A percentile compares a stretch with the other conserved stretches of the same genome.
Conservation (phyloP, 2,888 invertebrate species). For the Pristionchus arcanus region DNA sequence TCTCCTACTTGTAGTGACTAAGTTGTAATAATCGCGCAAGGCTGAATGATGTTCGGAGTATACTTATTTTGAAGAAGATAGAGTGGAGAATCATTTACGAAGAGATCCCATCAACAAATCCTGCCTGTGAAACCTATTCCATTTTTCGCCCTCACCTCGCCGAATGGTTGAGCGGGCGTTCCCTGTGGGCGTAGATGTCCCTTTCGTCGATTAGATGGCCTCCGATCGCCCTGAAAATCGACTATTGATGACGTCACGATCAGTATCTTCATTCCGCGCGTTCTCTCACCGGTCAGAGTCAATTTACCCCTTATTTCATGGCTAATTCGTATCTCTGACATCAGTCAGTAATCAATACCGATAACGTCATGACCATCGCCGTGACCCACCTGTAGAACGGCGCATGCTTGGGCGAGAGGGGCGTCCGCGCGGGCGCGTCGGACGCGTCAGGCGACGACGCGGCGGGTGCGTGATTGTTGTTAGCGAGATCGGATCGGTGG, state of each 20-base stretch:
- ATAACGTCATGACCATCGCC: neutral
- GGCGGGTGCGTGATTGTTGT: constrained; percentile 19
- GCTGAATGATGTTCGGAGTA: no score
- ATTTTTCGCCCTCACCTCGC: neutral
- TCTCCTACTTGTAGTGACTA: no score
- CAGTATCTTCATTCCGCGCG: neutral
- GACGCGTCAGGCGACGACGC: constrained; percentile 1
- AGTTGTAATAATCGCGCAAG: no score
- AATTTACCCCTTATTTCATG: no score
- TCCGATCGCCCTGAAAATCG: neutral
- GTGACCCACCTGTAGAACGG: constrained; percentile 8
- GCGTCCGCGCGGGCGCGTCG: constrained; percentile 17
- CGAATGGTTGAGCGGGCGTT: constrained; percentile 14
- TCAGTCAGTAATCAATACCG: neutral
- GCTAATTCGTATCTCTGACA: no score
- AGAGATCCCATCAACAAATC: rapidly evolving
- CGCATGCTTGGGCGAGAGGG: constrained; percentile 50
- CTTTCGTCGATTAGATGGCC: constrained; percentile 7
- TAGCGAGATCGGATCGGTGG: constrained; percentile 20
- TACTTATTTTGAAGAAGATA: no score
- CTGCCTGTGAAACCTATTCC: neutral
- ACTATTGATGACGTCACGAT: neutral
- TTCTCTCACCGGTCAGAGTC: no score
- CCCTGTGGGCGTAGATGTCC: constrained; percentile 34
- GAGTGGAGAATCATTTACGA: neutral